Percentiles rank a stretch among this genome's conserved stretches.
These are phyloP conservation scores for Macrosoma leucophasiata DNA, from an alignment of 2,888 invertebrate genomes.

Conservation along the genomic window DNA sequence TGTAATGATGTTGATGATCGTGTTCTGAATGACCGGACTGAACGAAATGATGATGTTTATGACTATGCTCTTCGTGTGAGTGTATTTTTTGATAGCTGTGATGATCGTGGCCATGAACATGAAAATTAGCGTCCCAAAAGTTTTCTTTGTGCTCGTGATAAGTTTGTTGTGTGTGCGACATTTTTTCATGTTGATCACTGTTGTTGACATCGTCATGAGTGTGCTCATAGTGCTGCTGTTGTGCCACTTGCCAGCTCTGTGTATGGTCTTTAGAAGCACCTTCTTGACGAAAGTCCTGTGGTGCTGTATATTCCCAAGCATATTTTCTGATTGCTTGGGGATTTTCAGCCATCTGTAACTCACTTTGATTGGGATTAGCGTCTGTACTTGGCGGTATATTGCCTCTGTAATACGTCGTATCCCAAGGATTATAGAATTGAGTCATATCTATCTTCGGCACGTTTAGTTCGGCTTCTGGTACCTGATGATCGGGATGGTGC, in stretches of 20 bases:
- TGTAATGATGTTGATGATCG: constrained; percentile 16
- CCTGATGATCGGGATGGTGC: constrained; percentile 57
- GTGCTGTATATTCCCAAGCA: constrained; percentile 46
- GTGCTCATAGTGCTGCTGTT: too few species aligned
- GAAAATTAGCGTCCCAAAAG: constrained; percentile 10
- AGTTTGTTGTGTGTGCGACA: too few species aligned
- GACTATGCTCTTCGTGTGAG: constrained; percentile 19
- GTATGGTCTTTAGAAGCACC: too few species aligned
- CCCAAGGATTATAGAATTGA: constrained; percentile 82
- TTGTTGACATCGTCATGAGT: too few species aligned
- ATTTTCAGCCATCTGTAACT: constrained; percentile 32
- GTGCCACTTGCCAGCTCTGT: too few species aligned
- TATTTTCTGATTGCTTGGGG: constrained; percentile 48
- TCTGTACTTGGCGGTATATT: constrained; percentile 54
- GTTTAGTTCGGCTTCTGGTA: constrained; percentile 30
- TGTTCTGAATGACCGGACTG: constrained; percentile 25
- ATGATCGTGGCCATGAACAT: too few species aligned
- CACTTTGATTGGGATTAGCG: constrained; percentile 21
- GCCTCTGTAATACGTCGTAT: constrained; percentile 79
- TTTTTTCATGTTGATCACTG: too few species aligned
- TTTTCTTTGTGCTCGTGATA: constrained; percentile 8
- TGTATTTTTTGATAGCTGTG: too few species aligned
- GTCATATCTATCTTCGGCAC: constrained; percentile 39
- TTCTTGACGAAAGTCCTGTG: constrained; percentile 20
- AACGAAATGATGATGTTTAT: constrained; percentile 27